Evolutionary conservation across 2,797 vertebrate species (phyloP), one percentile per base, ranked within the genome.

Genomic region (Aphelocoma californica): DNA sequence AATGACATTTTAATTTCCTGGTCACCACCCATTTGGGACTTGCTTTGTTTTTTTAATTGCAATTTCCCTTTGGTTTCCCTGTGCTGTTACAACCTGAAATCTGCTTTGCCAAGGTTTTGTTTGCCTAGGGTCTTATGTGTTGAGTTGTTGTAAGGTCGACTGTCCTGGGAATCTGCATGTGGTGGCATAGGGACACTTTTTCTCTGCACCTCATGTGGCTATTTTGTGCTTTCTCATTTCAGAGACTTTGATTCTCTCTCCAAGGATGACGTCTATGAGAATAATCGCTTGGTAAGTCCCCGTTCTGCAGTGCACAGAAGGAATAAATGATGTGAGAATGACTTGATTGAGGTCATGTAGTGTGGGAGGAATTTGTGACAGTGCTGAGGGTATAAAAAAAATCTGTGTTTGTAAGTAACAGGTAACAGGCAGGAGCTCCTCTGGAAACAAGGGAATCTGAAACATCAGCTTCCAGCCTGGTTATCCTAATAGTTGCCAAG

Each of bases 211-310:
- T 91, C 44, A 60, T 32, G 8, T 83, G 40, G 9, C 58, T 25
- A 36, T 14, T 65, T 54, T 77, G 62, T 90, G 84, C 61, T 93
- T 81, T 97, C 75, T 95, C 45, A 17, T 97, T 98, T 44, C 98
- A 99, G 99, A 98, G 98, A 99, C 95, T 99, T 99, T 92, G 97
- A 98, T 90, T 98, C 98, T 3, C 98, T 99, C 91, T 99, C 98
- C 80, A 99, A 99, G 97, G 99, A 99, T 96, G 99, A 99, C 42
- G 97, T 99, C 92, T 99, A 99, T 24, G 99, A 99, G 94, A 99
- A 99, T 98, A 99, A 99, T 97, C 98, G 94, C 50, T 97, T 99
- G 98, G 99, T 99, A 96, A 99, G 99, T 99, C 64, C 42, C 58
- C 1, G 0, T 81, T 92, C 48, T 10, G 25, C 88, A 34, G 17